A percentile compares a stretch with the other conserved stretches of the same genome.
Evolutionary conservation across 2,888 invertebrate species (phyloP).

Genomic region (Hoplodrina blanda): DNA sequence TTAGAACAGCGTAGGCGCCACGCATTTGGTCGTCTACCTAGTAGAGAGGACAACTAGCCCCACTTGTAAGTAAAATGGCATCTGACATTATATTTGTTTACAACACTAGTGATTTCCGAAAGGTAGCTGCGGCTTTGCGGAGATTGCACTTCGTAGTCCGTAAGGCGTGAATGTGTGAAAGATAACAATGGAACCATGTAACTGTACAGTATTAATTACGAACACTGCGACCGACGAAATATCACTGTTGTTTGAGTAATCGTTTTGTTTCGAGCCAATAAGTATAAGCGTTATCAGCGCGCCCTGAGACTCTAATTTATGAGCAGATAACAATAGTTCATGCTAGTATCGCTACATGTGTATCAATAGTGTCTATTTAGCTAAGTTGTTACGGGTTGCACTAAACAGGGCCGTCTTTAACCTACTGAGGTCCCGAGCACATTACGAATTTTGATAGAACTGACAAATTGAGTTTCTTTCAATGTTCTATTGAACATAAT

Average conservation of each 20-base stretch:
- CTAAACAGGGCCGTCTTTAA: background rate
- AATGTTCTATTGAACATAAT: no score
- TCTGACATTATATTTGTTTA: background rate
- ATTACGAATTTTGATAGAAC: no score
- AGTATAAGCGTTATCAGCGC: slow-evolving; percentile 39
- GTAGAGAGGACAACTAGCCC: slow-evolving; percentile 2
- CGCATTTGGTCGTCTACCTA: background rate
- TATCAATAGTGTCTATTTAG: background rate
- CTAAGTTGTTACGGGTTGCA: background rate
- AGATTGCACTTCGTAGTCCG: background rate
- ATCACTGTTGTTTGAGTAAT: slow-evolving; percentile 28
- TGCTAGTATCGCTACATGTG: background rate
- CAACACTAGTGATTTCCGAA: background rate
- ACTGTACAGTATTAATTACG: no score
- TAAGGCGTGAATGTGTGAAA: background rate
- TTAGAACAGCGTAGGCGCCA: slow-evolving; percentile 11
- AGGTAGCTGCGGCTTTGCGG: background rate
- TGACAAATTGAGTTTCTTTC: no score
- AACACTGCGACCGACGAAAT: slow-evolving; percentile 1
- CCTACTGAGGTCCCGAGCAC: no score
- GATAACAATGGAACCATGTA: slow-evolving; percentile 4
- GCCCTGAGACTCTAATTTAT: slow-evolving; percentile 45
- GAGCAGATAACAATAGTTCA: slow-evolving; percentile 36
- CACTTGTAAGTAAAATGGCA: background rate
- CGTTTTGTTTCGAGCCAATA: slow-evolving; percentile 35